Percentiles rank a stretch among this genome's conserved stretches.
Evolutionary conservation across 2,113 vertebrate genomes (phyloP).

Genomic region (Anas platyrhynchos): DNA sequence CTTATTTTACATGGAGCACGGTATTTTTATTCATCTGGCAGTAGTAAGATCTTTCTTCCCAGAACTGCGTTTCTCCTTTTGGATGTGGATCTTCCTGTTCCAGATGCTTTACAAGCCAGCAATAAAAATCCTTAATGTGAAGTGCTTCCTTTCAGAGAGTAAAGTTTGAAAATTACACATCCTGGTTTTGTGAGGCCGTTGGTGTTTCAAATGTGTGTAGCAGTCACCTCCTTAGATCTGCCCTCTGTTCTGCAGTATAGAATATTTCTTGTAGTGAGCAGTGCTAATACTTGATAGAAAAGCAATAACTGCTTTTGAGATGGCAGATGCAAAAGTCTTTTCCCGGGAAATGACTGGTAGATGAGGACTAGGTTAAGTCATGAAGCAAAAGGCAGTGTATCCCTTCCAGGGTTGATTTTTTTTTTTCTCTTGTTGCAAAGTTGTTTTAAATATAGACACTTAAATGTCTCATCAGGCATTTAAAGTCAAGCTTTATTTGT

Average conservation of each 20-base stretch:
- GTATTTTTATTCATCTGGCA: not conserved
- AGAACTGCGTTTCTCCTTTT: not conserved
- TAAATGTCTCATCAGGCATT: not conserved
- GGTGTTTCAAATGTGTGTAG: not conserved
- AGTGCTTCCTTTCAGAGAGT: not conserved
- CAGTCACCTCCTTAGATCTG: not conserved
- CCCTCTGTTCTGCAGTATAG: not conserved
- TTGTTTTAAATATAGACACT: not conserved
- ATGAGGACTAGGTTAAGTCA: not conserved
- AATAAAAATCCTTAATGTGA: not conserved
- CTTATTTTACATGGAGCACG: not conserved
- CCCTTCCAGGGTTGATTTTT: not conserved
- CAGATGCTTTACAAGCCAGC: not conserved
- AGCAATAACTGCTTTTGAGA: not conserved
- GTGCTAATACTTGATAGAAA: not conserved
- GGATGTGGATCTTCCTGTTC: not conserved
- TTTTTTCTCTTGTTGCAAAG: not conserved
- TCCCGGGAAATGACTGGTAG: not conserved
- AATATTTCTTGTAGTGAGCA: not conserved
- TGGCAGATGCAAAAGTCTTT: not conserved
- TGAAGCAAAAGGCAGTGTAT: not conserved
- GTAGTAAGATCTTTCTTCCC: not conserved
- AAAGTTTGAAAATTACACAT: not conserved
- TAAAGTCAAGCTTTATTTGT: not conserved
- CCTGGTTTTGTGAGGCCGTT: not conserved